Conservation (phyloP, 2,797 vertebrate species). For the Phoeniculus purpureus region DNA sequence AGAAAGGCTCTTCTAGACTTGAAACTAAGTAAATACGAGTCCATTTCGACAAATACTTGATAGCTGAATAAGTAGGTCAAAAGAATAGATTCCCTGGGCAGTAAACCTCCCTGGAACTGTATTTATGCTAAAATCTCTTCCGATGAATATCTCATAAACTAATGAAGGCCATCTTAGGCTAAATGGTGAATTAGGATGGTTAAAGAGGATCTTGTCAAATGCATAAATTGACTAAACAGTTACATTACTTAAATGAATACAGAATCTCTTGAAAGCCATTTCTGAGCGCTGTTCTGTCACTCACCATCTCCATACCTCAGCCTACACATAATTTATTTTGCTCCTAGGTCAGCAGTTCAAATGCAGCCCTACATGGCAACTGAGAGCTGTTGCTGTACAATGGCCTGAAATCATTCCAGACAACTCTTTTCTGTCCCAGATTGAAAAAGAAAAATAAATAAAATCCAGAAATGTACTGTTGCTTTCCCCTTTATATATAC, state of each 20-base stretch:
- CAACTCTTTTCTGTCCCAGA: neutral
- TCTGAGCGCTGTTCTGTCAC: slow-evolving; percentile 54
- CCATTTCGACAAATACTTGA: slow-evolving; percentile 37
- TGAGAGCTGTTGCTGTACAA: neutral
- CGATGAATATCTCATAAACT: slow-evolving; percentile 61
- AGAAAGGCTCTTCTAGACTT: slow-evolving; percentile 55
- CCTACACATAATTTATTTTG: slow-evolving; percentile 63
- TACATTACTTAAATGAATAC: slow-evolving; percentile 60
- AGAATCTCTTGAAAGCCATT: slow-evolving; percentile 54
- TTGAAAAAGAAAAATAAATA: neutral
- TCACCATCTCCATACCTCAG: slow-evolving; percentile 52
- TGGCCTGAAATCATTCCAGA: neutral
- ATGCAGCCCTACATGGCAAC: slow-evolving; percentile 3
- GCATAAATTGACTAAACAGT: slow-evolving; percentile 61
- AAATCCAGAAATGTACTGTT: neutral
- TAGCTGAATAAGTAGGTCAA: slow-evolving; percentile 29
- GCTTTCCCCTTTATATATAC: neutral
- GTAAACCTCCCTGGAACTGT: slow-evolving; percentile 64
- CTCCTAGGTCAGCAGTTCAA: slow-evolving; percentile 58
- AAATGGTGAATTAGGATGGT: slow-evolving; percentile 61
- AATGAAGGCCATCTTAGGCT: slow-evolving; percentile 56
- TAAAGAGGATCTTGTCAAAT: slow-evolving; percentile 55
- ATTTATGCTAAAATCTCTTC: slow-evolving; percentile 60
- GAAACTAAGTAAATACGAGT: slow-evolving; percentile 54
- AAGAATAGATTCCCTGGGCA: slow-evolving; percentile 29